phyloP scores from a whole-genome alignment of 92 coral and sea anemone genomes.

The Diadumene lineata region DNA sequence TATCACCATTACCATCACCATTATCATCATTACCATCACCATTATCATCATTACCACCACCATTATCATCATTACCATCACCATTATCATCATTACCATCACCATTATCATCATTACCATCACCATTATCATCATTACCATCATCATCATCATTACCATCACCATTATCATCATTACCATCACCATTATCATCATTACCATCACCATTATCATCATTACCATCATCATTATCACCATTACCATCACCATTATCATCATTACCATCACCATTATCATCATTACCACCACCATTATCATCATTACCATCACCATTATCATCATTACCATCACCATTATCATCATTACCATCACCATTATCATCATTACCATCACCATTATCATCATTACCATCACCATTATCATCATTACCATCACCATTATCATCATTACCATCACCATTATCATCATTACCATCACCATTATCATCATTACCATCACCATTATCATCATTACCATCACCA shows the following conservation, averaged over 20 bases:
- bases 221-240: not conserved
- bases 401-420: not conserved
- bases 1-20: not conserved
- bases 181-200: not conserved
- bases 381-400: not conserved
- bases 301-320: not conserved
- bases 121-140: not conserved
- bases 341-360: not conserved
- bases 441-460: not conserved
- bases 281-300: not conserved
- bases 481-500: not conserved
- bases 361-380: not conserved
- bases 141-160: not conserved
- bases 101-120: not conserved
- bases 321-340: not conserved
- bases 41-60: not conserved
- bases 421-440: not conserved
- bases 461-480: not conserved
- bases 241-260: not conserved
- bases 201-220: not conserved
- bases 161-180: not conserved
- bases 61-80: not conserved
- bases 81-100: not conserved
- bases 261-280: not conserved
- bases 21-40: not conserved